Evolutionary conservation across 2,797 vertebrate species (phyloP), one percentile per base, ranked within the genome.

Genomic region (Podargus strigoides): DNA sequence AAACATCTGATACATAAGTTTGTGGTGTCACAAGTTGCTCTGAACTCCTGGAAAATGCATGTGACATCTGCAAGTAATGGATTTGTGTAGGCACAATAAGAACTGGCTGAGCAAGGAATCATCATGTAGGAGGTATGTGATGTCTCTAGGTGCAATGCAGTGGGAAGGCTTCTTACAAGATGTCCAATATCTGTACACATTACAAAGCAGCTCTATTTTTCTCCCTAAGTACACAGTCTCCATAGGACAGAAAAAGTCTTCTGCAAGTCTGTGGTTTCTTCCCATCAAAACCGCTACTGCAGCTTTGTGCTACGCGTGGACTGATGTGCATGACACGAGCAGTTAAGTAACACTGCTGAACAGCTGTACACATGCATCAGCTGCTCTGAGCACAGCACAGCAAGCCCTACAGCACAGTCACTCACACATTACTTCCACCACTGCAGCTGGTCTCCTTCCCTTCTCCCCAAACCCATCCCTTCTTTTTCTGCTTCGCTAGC

Each of bases 361-460:
- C 47, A 55, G 79, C 47, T 55, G 12, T 49, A 52, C 5, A 47
- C 4, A 3, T 44, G 49, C 15, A 6, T 72, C 14, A 32, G 87
- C 76, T 80, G 90, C 52, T 82, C 32, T 20, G 30, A 9, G 32
- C 3, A 3, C 58, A 62, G 79, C 58, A 67, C 59, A 82, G 47
- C 58, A 93, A 95, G 85, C 84, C 89, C 81, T 34, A 36, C 64
- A 87, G 85, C 85, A 75, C 58, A 81, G 87, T 86, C 94, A 92
- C 85, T 91, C 67, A 34, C 68, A 75, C 85, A 88, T 94, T 81
- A 90, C 89, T 96, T 92, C 93, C 67, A 94, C 67, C 83, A 81
- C 81, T 64, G 32, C 20, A 49, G 60, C 34, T 87, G 91, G 53
- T 82, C 82, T 87, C 74, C 74, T 69, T 82, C 42, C 66, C 74